Conservation (phyloP, 2,888 invertebrate genomes). For the Clostera curtula region DNA sequence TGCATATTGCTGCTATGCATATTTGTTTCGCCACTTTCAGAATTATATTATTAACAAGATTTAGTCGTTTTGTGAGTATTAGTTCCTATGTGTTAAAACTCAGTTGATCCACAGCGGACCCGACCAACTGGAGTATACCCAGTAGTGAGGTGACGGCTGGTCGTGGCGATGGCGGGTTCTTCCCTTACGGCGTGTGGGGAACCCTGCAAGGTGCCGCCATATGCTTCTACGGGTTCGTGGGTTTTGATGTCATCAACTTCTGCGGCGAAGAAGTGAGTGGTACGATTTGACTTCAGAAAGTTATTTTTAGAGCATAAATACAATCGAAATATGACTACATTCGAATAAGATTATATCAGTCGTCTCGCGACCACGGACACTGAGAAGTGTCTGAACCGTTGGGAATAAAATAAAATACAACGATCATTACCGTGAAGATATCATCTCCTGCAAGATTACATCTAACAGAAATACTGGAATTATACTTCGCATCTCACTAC, state of each 20-base stretch:
- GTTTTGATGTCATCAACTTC: conserved; percentile 91
- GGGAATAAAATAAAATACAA: too few species aligned
- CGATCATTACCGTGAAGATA: too few species aligned
- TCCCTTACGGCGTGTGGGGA: conserved; percentile 90
- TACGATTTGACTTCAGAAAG: background rate
- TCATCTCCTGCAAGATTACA: too few species aligned
- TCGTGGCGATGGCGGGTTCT: conserved; percentile 87
- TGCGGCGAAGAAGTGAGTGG: conserved; percentile 87
- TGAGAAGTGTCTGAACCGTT: too few species aligned
- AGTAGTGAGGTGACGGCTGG: conserved; percentile 43
- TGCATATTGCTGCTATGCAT: too few species aligned
- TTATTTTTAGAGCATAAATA: background rate
- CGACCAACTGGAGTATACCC: conserved; percentile 71
- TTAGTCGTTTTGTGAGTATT: background rate
- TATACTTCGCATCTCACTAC: too few species aligned
- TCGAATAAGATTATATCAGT: too few species aligned
- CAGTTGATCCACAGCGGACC: conserved; percentile 54
- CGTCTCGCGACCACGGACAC: too few species aligned
- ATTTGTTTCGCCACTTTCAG: too few species aligned
- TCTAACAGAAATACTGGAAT: too few species aligned
- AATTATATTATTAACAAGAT: too few species aligned
- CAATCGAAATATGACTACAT: too few species aligned
- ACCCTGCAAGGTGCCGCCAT: conserved; percentile 86
- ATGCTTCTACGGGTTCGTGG: conserved; percentile 93
- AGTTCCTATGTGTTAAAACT: background rate